Conservation (phyloP, 2,888 invertebrate genomes). For the Calameuta filiformis region DNA sequence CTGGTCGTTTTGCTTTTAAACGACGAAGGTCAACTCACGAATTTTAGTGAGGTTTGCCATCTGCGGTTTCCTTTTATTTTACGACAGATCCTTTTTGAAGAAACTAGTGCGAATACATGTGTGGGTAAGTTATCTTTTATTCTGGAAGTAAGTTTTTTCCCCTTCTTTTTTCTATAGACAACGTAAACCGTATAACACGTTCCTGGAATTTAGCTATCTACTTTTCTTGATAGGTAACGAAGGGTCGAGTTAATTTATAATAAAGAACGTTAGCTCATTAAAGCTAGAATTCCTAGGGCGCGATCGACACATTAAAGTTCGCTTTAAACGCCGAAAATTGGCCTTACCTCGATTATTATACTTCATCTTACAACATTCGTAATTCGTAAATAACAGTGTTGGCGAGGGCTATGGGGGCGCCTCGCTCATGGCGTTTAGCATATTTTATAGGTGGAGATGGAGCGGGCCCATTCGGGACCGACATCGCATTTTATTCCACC, state of each 20-base stretch:
- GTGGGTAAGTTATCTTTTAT: neutral
- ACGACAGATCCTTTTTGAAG: neutral
- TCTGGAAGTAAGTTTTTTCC: neutral
- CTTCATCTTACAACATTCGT: constrained; percentile 60
- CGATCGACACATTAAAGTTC: constrained; percentile 37
- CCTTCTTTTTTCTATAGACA: neutral
- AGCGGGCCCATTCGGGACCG: constrained; percentile 7
- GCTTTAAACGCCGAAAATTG: constrained; percentile 39
- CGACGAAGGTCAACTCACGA: neutral
- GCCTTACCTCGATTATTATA: constrained; percentile 49
- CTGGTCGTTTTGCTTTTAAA: neutral
- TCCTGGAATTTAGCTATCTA: neutral
- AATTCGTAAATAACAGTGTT: constrained; percentile 64
- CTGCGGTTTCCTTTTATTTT: neutral
- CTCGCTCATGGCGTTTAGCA: constrained; percentile 55
- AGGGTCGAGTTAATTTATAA: neutral
- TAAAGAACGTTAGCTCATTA: neutral
- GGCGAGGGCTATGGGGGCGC: constrained; percentile 31
- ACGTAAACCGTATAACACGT: neutral
- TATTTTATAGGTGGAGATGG: constrained; percentile 52
- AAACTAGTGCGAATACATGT: neutral
- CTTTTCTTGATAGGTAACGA: neutral
- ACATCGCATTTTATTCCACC: neutral
- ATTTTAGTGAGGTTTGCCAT: neutral
- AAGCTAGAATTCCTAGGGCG: constrained; percentile 16